Percentiles rank a stretch among this genome's conserved stretches.
phyloP scores from a whole-genome alignment of 2,113 vertebrate genomes.

The Ptychochromis oligacanthus region DNA sequence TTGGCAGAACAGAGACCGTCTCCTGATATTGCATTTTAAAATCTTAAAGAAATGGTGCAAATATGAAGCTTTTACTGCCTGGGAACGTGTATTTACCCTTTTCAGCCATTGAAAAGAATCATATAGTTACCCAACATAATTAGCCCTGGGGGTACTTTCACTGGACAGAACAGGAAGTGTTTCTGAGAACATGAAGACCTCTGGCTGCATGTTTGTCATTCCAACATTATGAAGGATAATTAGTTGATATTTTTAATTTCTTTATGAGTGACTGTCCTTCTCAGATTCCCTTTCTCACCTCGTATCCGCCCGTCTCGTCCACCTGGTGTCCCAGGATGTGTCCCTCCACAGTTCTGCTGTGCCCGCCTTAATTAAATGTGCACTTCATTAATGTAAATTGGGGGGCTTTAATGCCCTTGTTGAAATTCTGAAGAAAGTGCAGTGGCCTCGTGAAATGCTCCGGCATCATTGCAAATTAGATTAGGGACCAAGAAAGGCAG shows the following conservation, averaged over 20 bases:
- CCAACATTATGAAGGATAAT: constrained; percentile 4
- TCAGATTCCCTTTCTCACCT: constrained; percentile 8
- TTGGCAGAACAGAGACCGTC: no score
- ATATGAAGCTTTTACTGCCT: no score
- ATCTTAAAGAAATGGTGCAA: no score
- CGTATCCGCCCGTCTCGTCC: background rate
- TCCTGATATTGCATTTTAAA: no score
- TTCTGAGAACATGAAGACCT: constrained; percentile 5
- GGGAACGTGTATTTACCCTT: no score
- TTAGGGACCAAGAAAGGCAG: constrained; percentile 99
- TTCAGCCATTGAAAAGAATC: no score
- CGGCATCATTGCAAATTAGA: constrained; percentile 99
- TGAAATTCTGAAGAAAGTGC: constrained; percentile 99
- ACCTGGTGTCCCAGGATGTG: constrained; percentile 61
- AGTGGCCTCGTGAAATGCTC: constrained; percentile 93
- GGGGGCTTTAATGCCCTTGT: constrained; percentile 98
- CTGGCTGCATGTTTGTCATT: background rate
- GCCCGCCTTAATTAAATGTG: constrained; percentile 97
- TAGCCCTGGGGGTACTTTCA: background rate
- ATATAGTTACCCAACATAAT: no score
- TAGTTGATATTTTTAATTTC: background rate
- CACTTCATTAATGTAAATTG: constrained; percentile 99
- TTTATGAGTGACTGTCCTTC: background rate
- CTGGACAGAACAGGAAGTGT: background rate
- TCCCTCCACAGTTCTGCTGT: constrained; percentile 86